Conservation (phyloP, 2,797 vertebrate species). For the Gymnothorax javanicus region DNA sequence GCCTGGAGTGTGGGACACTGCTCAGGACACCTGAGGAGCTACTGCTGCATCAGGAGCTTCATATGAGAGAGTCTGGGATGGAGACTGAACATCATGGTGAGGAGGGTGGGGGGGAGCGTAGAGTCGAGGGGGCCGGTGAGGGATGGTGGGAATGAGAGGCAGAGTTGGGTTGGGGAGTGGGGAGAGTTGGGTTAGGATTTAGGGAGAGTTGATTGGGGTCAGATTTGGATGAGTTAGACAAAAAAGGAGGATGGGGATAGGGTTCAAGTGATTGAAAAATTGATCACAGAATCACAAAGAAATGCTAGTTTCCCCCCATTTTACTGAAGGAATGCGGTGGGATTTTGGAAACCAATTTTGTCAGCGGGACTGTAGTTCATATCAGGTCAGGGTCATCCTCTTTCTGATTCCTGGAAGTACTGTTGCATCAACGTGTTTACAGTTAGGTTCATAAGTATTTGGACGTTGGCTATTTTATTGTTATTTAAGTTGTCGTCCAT, state of each 20-base stretch:
- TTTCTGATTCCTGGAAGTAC: neutral
- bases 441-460: no score
- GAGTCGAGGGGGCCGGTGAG: no score
- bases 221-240: neutral
- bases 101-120: neutral
- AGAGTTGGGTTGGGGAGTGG: neutral
- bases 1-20: constrained; percentile 86
- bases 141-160: neutral
- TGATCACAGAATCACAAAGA: neutral
- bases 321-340: neutral
- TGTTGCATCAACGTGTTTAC: neutral
- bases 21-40: constrained; percentile 83
- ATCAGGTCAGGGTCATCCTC: neutral
- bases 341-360: neutral
- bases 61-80: constrained; percentile 78
- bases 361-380: neutral
- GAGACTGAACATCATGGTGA: constrained; percentile 68
- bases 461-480: no score
- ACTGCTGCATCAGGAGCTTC: constrained; percentile 88
- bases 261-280: neutral
- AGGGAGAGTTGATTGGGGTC: neutral
- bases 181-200: neutral
- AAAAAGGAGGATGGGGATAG: neutral
- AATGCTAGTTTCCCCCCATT: neutral
- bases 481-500: no score